Conservation (phyloP, 2,797 vertebrate genomes). For the Phyllotis vaccarum region DNA sequence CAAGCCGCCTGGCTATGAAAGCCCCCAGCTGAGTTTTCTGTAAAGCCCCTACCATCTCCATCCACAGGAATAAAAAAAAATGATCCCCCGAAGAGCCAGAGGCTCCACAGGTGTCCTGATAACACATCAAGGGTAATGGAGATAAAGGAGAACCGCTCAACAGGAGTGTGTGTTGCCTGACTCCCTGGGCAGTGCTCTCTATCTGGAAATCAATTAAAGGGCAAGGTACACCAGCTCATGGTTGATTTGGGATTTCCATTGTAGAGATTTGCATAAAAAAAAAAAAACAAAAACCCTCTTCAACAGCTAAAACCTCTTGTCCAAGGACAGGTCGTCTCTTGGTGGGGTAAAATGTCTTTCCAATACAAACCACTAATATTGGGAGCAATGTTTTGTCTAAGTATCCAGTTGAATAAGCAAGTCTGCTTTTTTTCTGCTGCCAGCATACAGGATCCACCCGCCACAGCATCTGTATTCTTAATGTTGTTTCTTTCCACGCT, state of each 20-base stretch:
- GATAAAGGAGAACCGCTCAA: conserved; percentile 79
- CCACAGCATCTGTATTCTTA: not conserved
- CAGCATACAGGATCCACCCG: not conserved
- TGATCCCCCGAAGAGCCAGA: conserved; percentile 78
- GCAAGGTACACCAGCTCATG: conserved; percentile 75
- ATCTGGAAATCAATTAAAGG: conserved; percentile 83
- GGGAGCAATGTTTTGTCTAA: not conserved
- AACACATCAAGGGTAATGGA: conserved; percentile 83
- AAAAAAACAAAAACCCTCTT: conserved; percentile 23
- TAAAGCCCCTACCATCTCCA: conserved; percentile 80
- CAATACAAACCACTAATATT: not conserved
- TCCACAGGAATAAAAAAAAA: conserved; percentile 75
- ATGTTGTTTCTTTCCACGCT: not conserved
- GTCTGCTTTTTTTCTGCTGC: not conserved
- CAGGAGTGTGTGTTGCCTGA: conserved; percentile 70
- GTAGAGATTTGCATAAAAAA: conserved; percentile 78
- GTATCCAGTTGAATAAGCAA: not conserved
- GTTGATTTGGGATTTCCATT: conserved; percentile 74
- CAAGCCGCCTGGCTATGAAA: conserved; percentile 64
- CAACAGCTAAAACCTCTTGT: conserved; percentile 52
- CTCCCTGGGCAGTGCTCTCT: conserved; percentile 82
- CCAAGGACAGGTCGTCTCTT: conserved; percentile 18
- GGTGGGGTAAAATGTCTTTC: conserved; percentile 27
- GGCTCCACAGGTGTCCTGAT: conserved; percentile 77
- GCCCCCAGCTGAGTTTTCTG: conserved; percentile 75